Base-by-base conservation (phyloP, 2,888 invertebrate genomes). In the Margaritifera margaritifera region DNA sequence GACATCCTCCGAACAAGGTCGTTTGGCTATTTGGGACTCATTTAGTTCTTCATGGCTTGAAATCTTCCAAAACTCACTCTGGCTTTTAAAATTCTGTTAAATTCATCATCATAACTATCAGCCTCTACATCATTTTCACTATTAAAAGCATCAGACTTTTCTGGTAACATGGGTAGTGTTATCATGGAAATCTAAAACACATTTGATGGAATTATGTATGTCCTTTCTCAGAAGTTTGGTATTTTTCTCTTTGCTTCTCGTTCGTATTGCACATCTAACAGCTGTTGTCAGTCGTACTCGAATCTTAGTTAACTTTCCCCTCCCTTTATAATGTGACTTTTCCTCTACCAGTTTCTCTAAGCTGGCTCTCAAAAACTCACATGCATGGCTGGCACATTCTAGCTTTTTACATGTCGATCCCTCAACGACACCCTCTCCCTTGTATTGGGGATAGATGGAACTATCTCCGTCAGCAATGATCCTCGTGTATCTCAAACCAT, bases 231-330 rank as follows among this genome's bases (percentile, higher is more conserved):
- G n/a, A n/a, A n/a, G n/a, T n/a, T n/a, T n/a, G n/a, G n/a, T n/a
- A n/a, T n/a, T n/a, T n/a, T n/a, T n/a, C n/a, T n/a, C n/a, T n/a
- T n/a, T n/a, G n/a, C n/a, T n/a, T n/a, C n/a, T n/a, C n/a, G n/a
- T n/a, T n/a, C n/a, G n/a, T n/a, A n/a, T n/a, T n/a, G n/a, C 77
- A 71, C 75, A 77, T 61, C 75, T 55, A 1, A 77, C 67, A 6
- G 64, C 73, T 42, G 60, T 71, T 20, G 64, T 62, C 11, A 77
- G 31, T 51, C 69, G 50, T 5, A 75, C 51, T 62, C 62, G 58
- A 2, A 22, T 56, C 51, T 69, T 66, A 19, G 63, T 69, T 6
- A 69, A 54, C 31, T 61, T 58, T 6, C 64, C 61, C 57, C 20
- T 68, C 2, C 71, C 68, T 65, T 71, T 68, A 52, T 71, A 71